Conservation (phyloP, 2,113 vertebrate species). For the Sitta europaea region DNA sequence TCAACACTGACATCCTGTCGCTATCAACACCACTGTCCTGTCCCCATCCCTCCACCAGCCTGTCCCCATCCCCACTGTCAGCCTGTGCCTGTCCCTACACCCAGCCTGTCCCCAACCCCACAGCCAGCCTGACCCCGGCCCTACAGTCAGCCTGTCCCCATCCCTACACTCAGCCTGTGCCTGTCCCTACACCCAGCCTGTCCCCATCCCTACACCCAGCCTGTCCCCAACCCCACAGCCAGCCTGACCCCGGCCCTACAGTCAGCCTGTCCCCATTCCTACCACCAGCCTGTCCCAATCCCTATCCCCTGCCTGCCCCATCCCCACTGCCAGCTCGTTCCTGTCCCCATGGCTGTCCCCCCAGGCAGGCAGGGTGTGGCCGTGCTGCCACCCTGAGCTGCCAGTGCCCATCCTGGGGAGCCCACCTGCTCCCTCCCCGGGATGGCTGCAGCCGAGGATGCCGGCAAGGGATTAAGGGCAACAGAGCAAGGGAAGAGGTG, state of each 20-base stretch:
- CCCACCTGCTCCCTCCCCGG: no score
- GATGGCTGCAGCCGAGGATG: not conserved
- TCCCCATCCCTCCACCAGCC: no score
- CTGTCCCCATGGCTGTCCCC: not conserved
- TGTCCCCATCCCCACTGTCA: not conserved
- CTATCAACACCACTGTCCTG: no score
- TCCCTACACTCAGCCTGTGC: not conserved
- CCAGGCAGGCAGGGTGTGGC: no score
- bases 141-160: not conserved
- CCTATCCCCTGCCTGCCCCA: no score
- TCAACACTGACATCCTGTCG: no score
- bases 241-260: not conserved
- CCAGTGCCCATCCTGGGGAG: not conserved
- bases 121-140: rapidly evolving
- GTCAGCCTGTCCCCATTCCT: not conserved
- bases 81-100: not conserved
- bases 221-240: not conserved
- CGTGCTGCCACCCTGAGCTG: not conserved
- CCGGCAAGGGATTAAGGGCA: not conserved
- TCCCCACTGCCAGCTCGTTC: not conserved
- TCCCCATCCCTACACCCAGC: no score
- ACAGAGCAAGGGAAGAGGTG: not conserved
- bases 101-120: not conserved
- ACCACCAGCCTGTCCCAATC: no score
- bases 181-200: no score